These are phyloP conservation scores for Actinostola sp. DNA, from an alignment of 92 coral and sea anemone genomes.

Conservation along the genomic window DNA sequence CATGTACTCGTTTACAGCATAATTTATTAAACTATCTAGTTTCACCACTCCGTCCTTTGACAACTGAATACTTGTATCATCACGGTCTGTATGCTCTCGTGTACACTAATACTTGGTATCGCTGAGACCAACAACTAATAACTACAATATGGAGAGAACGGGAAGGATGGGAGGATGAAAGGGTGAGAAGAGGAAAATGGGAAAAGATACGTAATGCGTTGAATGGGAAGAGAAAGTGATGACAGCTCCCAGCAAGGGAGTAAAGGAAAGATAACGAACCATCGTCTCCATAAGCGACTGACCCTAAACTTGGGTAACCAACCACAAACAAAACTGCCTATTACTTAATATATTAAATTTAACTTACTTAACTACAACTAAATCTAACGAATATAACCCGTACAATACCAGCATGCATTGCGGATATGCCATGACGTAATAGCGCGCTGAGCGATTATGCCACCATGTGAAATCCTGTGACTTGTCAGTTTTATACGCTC, in stretches of 20 bases:
- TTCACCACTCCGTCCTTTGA: slow-evolving; percentile 11
- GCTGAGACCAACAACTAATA: slow-evolving; percentile 30
- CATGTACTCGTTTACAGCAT: slow-evolving; percentile 17
- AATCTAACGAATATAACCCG: too few species aligned
- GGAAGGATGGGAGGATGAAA: neutral
- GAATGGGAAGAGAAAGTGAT: neutral
- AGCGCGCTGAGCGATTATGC: too few species aligned
- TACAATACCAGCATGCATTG: too few species aligned
- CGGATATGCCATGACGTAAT: too few species aligned
- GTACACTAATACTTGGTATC: neutral
- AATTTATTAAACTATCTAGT: slow-evolving; percentile 55
- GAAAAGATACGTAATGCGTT: neutral
- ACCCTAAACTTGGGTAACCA: too few species aligned
- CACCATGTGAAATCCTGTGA: too few species aligned
- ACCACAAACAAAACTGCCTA: too few species aligned
- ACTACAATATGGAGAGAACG: neutral
- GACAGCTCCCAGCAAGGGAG: neutral
- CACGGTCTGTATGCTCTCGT: neutral
- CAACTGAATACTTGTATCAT: neutral
- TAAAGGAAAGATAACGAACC: neutral
- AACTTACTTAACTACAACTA: too few species aligned
- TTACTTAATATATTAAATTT: too few species aligned
- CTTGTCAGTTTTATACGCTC: too few species aligned
- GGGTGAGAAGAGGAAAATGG: neutral
- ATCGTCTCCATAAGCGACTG: too few species aligned